phyloP scores from a whole-genome alignment of 2,113 vertebrate species.

The Solenodon paradoxus region DNA sequence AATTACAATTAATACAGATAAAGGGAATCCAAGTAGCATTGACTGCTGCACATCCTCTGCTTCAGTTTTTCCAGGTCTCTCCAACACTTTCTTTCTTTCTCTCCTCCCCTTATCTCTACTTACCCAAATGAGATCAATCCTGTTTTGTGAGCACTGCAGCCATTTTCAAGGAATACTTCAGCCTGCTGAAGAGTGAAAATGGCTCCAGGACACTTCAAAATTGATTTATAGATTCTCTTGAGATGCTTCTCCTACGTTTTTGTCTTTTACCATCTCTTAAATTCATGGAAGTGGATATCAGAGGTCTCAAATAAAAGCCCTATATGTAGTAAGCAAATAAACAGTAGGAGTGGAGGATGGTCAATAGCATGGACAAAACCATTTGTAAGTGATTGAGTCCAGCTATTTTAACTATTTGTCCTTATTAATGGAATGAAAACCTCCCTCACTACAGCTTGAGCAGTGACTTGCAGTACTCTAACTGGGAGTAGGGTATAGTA shows the following conservation, averaged over 20 bases:
- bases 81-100: neutral
- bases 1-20: neutral
- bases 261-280: neutral
- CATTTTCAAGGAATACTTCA: constrained; percentile 1
- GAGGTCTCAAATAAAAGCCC: neutral
- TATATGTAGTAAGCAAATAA: neutral
- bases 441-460: too few species aligned
- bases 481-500: neutral
- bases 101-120: neutral
- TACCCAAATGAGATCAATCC: neutral
- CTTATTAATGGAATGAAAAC: neutral
- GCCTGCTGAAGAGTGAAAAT: neutral
- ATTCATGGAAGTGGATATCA: neutral
- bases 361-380: neutral
- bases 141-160: neutral
- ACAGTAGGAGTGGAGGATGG: neutral
- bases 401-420: neutral
- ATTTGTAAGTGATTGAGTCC: neutral
- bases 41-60: neutral
- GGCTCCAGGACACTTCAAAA: too few species aligned
- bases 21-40: neutral
- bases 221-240: too few species aligned
- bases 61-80: neutral
- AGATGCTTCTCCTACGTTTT: too few species aligned
- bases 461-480: neutral